These are phyloP conservation scores for Xenopus tropicalis DNA, from an alignment of 2,113 vertebrate genomes.

Conservation along the genomic window DNA sequence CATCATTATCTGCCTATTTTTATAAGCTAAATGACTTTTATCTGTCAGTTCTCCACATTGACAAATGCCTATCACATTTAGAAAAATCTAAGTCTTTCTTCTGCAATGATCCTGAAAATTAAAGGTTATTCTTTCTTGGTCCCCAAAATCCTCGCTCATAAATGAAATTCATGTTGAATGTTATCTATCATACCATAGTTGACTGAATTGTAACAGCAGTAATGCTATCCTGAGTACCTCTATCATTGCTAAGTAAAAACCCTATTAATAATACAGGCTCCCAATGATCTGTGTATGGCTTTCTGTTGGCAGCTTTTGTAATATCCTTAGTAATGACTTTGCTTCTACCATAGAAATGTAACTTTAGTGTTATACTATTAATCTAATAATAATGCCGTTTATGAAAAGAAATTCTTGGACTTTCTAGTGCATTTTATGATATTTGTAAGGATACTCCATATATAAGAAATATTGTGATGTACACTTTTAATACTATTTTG, in stretches of 20 bases:
- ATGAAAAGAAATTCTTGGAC: too few species aligned
- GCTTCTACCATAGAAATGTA: neutral
- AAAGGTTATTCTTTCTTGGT: conserved; percentile 31
- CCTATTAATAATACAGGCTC: conserved; percentile 4
- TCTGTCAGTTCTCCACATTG: conserved; percentile 37
- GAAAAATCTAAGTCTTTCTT: conserved; percentile 42
- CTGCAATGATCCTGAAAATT: conserved; percentile 34
- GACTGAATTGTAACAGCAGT: conserved; percentile 18
- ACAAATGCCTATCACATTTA: conserved; percentile 19
- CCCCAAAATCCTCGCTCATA: conserved; percentile 25
- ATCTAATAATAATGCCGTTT: too few species aligned
- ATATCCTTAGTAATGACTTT: conserved; percentile 8
- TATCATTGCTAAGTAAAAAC: conserved; percentile 26
- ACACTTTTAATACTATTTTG: too few species aligned
- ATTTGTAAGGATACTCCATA: too few species aligned
- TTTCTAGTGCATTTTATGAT: too few species aligned
- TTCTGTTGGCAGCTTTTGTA: conserved; percentile 14
- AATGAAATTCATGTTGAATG: conserved; percentile 33
- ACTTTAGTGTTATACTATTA: too few species aligned
- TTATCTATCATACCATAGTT: conserved; percentile 26
- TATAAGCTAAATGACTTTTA: conserved; percentile 46
- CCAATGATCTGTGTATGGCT: conserved; percentile 6
- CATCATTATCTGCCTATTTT: conserved; percentile 41
- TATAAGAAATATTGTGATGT: too few species aligned
- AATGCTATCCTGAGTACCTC: conserved; percentile 20